phyloP scores from a whole-genome alignment of 2,888 invertebrate species.

The Chrysolina oricalcia region DNA sequence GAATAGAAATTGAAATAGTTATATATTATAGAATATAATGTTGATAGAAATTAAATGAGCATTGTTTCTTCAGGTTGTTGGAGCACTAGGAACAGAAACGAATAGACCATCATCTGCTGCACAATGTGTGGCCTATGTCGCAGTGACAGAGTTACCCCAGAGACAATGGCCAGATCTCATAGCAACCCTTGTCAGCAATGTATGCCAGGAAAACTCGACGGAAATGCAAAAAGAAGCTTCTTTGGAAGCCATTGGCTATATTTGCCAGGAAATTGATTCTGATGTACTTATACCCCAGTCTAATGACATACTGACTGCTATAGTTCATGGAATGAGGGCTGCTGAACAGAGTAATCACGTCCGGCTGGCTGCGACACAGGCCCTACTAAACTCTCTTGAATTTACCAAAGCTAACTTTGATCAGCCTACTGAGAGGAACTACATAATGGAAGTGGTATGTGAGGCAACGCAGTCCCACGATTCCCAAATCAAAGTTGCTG shows the following conservation, averaged over 20 bases:
- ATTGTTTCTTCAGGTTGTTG: constrained; percentile 81
- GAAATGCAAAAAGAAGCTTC: constrained; percentile 98
- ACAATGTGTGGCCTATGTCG: constrained; percentile 99
- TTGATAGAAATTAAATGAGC: not conserved
- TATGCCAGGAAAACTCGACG: constrained; percentile 88
- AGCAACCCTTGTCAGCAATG: constrained; percentile 89
- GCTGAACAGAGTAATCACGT: constrained; percentile 96
- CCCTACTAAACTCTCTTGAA: constrained; percentile 96
- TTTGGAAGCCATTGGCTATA: constrained; percentile 98
- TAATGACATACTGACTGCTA: constrained; percentile 97
- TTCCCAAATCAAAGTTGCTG: constrained; percentile 92
- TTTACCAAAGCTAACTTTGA: constrained; percentile 99
- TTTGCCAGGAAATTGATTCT: constrained; percentile 98
- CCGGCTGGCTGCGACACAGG: constrained; percentile 95
- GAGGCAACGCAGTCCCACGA: constrained; percentile 97
- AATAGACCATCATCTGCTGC: constrained; percentile 97
- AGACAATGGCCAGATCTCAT: constrained; percentile 96
- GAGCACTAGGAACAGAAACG: constrained; percentile 96
- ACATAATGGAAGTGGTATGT: constrained; percentile 99
- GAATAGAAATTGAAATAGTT: too few species aligned
- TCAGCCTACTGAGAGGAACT: constrained; percentile 96
- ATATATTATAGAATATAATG: too few species aligned
- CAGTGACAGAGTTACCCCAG: constrained; percentile 95
- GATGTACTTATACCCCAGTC: constrained; percentile 93
- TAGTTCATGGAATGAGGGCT: constrained; percentile 92